Evolutionary conservation across 1,140 invertebrate species (phyloP).

Genomic region (Pachyrhynchus sulphureomaculatus): DNA sequence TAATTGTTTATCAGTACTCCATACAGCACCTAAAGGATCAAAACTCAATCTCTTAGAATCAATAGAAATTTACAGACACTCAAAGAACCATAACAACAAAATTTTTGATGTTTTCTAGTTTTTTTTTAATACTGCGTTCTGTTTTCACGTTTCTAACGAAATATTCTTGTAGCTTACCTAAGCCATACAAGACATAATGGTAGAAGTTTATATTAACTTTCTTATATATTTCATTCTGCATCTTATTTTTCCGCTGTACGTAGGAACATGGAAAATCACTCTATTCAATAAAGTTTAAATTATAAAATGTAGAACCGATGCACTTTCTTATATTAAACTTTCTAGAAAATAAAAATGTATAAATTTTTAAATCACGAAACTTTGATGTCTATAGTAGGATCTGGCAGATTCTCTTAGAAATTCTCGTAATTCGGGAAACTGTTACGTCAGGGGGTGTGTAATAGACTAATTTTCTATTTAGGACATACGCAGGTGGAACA

Average conservation of each 20-base stretch:
- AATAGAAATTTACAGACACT: no score
- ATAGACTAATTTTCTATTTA: no score
- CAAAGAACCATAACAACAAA: no score
- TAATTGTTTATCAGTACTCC: no score
- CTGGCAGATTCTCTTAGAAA: neutral
- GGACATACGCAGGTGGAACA: no score
- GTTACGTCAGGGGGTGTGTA: no score
- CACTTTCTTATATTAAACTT: slow-evolving; percentile 20
- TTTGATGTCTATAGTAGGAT: slow-evolving; percentile 11
- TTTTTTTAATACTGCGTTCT: no score
- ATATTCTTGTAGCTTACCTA: neutral
- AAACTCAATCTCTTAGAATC: no score
- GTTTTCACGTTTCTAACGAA: no score
- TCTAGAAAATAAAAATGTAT: slow-evolving; percentile 9
- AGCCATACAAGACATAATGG: neutral
- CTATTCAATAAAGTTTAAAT: slow-evolving; percentile 33
- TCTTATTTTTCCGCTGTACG: slow-evolving; percentile 21
- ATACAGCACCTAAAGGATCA: no score
- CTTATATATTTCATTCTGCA: slow-evolving; percentile 20
- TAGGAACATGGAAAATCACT: slow-evolving; percentile 26
- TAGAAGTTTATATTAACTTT: slow-evolving; percentile 25
- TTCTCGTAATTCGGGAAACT: slow-evolving; percentile 1
- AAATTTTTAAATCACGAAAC: slow-evolving; percentile 23
- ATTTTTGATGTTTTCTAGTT: no score
- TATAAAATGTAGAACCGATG: slow-evolving; percentile 23